Base-by-base conservation (phyloP, 2,888 invertebrate species). In the Disparrhopalites patrizii region DNA sequence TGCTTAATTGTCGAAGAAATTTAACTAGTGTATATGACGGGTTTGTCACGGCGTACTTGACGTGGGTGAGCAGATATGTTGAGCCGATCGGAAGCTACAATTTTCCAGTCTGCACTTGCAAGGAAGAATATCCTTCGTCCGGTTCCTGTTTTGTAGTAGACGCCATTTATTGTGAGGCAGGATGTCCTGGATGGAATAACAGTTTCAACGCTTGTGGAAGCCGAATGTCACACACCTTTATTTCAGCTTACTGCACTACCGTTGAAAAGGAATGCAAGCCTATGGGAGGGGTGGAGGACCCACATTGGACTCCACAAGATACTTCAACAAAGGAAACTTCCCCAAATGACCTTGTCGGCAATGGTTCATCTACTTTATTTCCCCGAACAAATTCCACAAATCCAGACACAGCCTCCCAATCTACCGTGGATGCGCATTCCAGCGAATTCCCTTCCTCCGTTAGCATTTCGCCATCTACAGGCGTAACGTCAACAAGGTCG, bases 1-100 rank as follows among this genome's bases (percentile, higher is more conserved):
- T 65, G 3, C 55, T 43, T 0, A 52, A 58, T 25, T 71, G 71
- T 57, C 15, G 60, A 25, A 27, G 58, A 3, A 64, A 15, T 23
- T 20, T 47, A 36, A 36, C n/a, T n/a, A n/a, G n/a, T n/a, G n/a
- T 10, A 36, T 36, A 10, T 7, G 36, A 36, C 36, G 15, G 36
- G 8, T 15, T 7, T 36, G 36, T 10, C 36, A 36, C 36, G 7
- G 25, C 15, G 8, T 23, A n/a, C n/a, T 47, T 4, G 23, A 3
- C 2, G 47, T 47, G 3, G 47, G 23, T 47, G 20, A 47, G 8
- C 3, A 10, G 3, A 47, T 25, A 7, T 47, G 47, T 20, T 20
- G 47, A 25, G 23, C 10, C 23, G 3, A 23, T 47, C 15, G 5
- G 23, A 25, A 47, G 8, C 23, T 7, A 4, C 23, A 25, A 47